Percentiles rank a stretch among this genome's conserved stretches.
Evolutionary conservation across 2,113 vertebrate genomes (phyloP).

Genomic region (Myanophis thanlyinensis): DNA sequence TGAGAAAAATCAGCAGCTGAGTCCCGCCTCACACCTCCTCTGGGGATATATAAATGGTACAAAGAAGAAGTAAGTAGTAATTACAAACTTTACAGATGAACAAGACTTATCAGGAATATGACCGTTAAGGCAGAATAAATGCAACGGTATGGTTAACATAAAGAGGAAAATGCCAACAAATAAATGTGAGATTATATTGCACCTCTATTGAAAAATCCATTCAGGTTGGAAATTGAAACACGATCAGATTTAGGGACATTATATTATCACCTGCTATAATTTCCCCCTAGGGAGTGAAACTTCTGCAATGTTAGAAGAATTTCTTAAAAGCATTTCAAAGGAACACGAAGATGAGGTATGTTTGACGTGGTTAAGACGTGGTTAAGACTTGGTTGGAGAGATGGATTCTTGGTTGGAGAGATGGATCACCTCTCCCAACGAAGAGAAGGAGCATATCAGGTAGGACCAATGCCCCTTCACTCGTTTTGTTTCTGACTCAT

Average conservation of each 20-base stretch:
- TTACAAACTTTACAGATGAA: neutral
- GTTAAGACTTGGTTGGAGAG: too few relatives aligned
- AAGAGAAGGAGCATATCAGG: too few relatives aligned
- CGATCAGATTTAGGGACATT: neutral
- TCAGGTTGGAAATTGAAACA: neutral
- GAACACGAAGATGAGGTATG: neutral
- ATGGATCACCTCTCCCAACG: too few relatives aligned
- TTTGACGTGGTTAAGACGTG: neutral
- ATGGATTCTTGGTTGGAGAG: too few relatives aligned
- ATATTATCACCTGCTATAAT: neutral
- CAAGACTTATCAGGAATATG: neutral
- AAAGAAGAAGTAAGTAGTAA: neutral
- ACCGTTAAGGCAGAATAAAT: neutral
- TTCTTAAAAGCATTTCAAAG: neutral
- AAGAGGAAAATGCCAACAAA: neutral
- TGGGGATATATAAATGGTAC: neutral
- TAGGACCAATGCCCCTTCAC: too few relatives aligned
- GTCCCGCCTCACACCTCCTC: neutral
- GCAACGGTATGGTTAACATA: neutral
- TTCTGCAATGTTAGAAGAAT: neutral
- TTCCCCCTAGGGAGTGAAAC: neutral
- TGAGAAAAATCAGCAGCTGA: neutral
- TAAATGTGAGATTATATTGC: neutral
- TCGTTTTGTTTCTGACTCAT: neutral
- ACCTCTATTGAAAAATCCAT: neutral